Conservation (phyloP, 2,888 invertebrate genomes). For the Chromoteleia sp. region DNA sequence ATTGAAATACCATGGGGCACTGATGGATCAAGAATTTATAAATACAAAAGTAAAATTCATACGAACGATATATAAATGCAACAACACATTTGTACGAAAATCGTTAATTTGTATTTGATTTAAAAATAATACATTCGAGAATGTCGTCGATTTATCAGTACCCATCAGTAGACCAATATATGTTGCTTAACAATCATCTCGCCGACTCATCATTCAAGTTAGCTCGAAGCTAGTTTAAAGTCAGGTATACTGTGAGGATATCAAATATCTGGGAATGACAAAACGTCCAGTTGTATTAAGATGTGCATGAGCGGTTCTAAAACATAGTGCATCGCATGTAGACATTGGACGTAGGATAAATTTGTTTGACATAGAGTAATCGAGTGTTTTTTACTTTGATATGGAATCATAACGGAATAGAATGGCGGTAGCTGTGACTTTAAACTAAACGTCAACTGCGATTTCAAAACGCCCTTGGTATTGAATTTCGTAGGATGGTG, state of each 20-base stretch:
- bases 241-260: slow-evolving; percentile 54
- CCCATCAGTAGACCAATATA: slow-evolving; percentile 22
- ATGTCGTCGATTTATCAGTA: slow-evolving; percentile 1
- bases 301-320: slow-evolving; percentile 53
- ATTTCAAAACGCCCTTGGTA: slow-evolving; percentile 34
- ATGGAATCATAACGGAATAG: slow-evolving; percentile 21
- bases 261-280: slow-evolving; percentile 34
- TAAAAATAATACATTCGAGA: too few relatives aligned
- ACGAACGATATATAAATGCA: too few relatives aligned
- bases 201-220: slow-evolving; percentile 45
- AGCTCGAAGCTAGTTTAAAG: slow-evolving; percentile 59
- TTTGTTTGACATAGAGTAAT: slow-evolving; percentile 46
- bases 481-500: slow-evolving; percentile 33
- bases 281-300: slow-evolving; percentile 46
- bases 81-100: too few relatives aligned
- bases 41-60: background rate
- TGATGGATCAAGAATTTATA: background rate
- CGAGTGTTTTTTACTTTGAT: slow-evolving; percentile 28
- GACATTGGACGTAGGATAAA: slow-evolving; percentile 50
- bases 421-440: slow-evolving; percentile 62
- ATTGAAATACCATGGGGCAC: background rate
- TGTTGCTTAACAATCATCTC: slow-evolving; percentile 45
- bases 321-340: slow-evolving; percentile 66
- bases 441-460: slow-evolving; percentile 58
- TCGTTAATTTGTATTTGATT: too few relatives aligned